A percentile compares a stretch with the other conserved stretches of the same genome.
Evolutionary conservation across 2,113 vertebrate species (phyloP).

Genomic region (Alosa alosa): DNA sequence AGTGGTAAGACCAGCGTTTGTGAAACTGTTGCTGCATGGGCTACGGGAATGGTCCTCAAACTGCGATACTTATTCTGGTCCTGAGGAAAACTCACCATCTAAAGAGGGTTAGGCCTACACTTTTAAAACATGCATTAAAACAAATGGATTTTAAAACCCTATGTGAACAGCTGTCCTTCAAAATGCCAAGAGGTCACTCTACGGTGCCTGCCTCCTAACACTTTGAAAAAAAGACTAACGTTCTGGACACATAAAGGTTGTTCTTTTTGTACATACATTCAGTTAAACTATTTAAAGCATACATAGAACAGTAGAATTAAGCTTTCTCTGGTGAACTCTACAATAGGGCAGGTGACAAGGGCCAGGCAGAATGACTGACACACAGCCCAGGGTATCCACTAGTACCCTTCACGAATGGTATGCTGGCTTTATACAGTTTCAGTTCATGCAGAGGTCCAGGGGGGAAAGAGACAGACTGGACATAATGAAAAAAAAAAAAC

Average conservation of each 20-base stretch:
- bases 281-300: slow-evolving; percentile 20
- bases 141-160: slow-evolving; percentile 20
- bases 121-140: slow-evolving; percentile 22
- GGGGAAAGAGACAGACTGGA: neutral
- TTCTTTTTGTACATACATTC: slow-evolving; percentile 20
- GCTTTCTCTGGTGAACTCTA: neutral
- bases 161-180: neutral
- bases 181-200: neutral
- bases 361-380: neutral
- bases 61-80: slow-evolving; percentile 7
- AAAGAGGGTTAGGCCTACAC: slow-evolving; percentile 13
- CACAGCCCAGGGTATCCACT: neutral
- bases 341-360: neutral
- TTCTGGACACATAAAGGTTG: neutral
- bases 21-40: neutral
- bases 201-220: neutral
- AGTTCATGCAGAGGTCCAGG: neutral
- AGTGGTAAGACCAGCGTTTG: slow-evolving; percentile 32
- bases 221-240: neutral
- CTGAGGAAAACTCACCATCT: slow-evolving; percentile 15
- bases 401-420: neutral
- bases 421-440: slow-evolving; percentile 3
- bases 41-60: slow-evolving; percentile 1
- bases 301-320: neutral
- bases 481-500: neutral